Percentiles rank a stretch among this genome's conserved stretches.
Evolutionary conservation across 2,888 invertebrate genomes (phyloP).

Genomic region (Cheilosia grossa): DNA sequence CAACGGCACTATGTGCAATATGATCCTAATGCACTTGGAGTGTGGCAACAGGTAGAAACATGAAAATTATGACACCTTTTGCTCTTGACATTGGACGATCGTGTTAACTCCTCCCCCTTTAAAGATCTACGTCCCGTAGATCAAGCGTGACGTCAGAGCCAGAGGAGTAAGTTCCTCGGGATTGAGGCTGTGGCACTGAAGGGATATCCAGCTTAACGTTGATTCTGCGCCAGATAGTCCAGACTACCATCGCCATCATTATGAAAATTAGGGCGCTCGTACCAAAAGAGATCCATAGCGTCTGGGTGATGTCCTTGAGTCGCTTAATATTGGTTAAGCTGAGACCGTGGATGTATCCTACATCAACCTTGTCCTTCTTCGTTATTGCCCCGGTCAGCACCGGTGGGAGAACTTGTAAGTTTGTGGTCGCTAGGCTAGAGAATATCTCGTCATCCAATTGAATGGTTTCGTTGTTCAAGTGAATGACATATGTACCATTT

Average conservation of each 20-base stretch:
- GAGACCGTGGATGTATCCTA: neutral
- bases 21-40: too few species aligned
- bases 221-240: neutral
- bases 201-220: neutral
- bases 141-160: neutral
- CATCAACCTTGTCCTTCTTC: neutral
- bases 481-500: conserved; percentile 6
- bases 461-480: neutral
- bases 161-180: too few species aligned
- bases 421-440: neutral
- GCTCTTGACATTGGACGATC: neutral
- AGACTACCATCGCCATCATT: too few species aligned
- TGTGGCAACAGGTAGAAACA: too few species aligned
- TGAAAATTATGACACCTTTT: neutral
- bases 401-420: conserved; percentile 1
- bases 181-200: neutral
- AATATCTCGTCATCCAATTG: neutral
- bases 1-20: too few species aligned
- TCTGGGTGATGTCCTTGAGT: too few species aligned
- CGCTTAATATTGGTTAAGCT: too few species aligned
- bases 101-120: neutral
- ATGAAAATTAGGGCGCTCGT: neutral
- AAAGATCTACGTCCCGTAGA: conserved; percentile 3
- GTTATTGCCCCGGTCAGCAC: neutral
- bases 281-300: neutral